Evolutionary conservation across 2,888 invertebrate species (phyloP).

Genomic region (Brenthis daphne): DNA sequence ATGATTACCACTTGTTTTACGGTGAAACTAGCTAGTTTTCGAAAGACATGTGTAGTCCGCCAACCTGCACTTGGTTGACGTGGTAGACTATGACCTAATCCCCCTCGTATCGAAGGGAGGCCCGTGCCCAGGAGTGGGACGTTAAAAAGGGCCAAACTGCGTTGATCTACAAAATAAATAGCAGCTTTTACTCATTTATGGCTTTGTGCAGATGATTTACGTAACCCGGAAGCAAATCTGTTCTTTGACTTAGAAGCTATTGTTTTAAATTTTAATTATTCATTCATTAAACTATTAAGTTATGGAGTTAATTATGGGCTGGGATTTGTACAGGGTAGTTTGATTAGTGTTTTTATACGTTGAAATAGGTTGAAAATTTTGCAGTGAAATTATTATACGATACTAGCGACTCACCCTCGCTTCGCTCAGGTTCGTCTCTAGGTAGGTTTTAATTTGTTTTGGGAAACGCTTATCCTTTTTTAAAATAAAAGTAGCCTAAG

Average conservation of each 20-base stretch:
- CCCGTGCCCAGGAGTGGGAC: no score
- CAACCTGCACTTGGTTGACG: no score
- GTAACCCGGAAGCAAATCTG: conserved; percentile 25
- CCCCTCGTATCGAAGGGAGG: no score
- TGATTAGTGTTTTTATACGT: conserved; percentile 5
- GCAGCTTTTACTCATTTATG: conserved; percentile 36
- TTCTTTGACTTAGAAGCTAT: conserved; percentile 21
- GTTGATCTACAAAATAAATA: conserved; percentile 34
- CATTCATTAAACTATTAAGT: conserved; percentile 7
- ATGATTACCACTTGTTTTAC: no score
- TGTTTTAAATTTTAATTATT: conserved; percentile 22
- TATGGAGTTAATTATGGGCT: conserved; percentile 7
- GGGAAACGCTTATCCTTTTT: no score
- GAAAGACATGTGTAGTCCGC: no score
- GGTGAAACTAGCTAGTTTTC: no score
- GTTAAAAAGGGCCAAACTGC: not conserved
- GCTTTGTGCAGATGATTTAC: conserved; percentile 39
- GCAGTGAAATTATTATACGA: not conserved
- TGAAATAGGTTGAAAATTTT: not conserved
- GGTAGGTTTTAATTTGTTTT: no score
- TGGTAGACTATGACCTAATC: no score
- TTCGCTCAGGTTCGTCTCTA: no score
- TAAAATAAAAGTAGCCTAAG: no score
- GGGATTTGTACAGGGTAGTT: not conserved
- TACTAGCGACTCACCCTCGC: no score